phyloP scores from a whole-genome alignment of 2,113 vertebrate genomes.

The Hiodon alosoides region DNA sequence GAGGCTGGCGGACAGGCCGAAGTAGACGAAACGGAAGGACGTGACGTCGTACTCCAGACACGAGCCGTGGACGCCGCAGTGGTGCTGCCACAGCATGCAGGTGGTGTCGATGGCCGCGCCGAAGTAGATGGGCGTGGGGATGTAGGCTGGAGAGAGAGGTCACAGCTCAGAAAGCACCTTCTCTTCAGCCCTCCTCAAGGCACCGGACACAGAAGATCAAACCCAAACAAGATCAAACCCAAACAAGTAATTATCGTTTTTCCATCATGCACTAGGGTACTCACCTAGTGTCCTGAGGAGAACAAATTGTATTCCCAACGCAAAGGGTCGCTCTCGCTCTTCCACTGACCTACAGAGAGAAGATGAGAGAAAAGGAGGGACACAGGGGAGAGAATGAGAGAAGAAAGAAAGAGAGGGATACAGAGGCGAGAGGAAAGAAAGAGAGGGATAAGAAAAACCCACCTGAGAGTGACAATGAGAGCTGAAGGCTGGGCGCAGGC shows the following conservation, averaged over 20 bases:
- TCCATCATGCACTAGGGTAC: too few relatives aligned
- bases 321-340: constrained; percentile 92
- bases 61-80: constrained; percentile 90
- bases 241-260: too few relatives aligned
- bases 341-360: constrained; percentile 79
- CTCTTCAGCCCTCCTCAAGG: constrained; percentile 40
- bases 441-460: background rate
- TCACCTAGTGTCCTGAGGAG: constrained; percentile 90
- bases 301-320: constrained; percentile 98
- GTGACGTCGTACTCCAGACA: constrained; percentile 99
- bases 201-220: too few relatives aligned
- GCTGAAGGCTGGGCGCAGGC: constrained; percentile 94
- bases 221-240: too few relatives aligned
- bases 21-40: constrained; percentile 96
- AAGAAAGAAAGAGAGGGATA: background rate
- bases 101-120: constrained; percentile 98
- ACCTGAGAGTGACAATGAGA: constrained; percentile 99
- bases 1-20: constrained; percentile 91
- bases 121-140: constrained; percentile 99
- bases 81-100: constrained; percentile 99
- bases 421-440: too few relatives aligned
- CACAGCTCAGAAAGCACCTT: background rate
- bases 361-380: background rate
- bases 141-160: constrained; percentile 74
- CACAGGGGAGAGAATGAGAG: constrained; percentile 4